A percentile compares a stretch with the other conserved stretches of the same genome.
These are phyloP conservation scores for Meriones psammophilus DNA, from an alignment of 2,797 vertebrate species.

Conservation along the genomic window DNA sequence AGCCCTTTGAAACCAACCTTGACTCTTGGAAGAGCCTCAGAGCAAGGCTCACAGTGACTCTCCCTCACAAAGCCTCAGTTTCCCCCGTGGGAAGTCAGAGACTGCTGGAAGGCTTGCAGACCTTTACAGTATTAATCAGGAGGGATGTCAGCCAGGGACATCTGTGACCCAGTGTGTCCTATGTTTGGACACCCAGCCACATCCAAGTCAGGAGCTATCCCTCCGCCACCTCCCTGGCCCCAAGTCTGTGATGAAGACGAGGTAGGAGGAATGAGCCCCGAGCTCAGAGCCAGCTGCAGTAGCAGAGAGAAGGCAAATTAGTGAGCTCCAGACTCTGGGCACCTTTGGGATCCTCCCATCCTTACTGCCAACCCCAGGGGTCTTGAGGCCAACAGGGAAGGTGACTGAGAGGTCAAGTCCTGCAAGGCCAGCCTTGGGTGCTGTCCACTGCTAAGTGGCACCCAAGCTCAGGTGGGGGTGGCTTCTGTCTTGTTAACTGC, in stretches of 20 bases:
- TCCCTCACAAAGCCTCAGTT: not conserved
- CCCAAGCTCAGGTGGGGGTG: not conserved
- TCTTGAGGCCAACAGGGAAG: not conserved
- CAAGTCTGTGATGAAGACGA: not conserved
- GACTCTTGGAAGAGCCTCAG: not conserved
- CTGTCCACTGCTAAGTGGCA: not conserved
- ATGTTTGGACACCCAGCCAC: not conserved
- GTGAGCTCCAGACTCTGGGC: too few species aligned
- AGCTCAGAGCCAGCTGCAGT: accelerated
- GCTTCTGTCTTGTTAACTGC: conserved; percentile 12
- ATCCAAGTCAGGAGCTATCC: too few species aligned
- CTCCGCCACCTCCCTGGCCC: not conserved
- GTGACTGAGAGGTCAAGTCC: conserved; percentile 29
- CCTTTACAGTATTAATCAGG: not conserved
- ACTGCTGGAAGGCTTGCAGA: not conserved
- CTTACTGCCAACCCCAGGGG: too few species aligned
- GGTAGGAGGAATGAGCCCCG: accelerated
- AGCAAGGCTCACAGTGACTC: not conserved
- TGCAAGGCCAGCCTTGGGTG: not conserved
- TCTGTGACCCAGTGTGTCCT: not conserved
- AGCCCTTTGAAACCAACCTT: not conserved
- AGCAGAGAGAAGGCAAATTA: not conserved
- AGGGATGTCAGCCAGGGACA: too few species aligned
- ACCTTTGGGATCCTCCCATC: accelerated
- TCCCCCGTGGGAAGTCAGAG: not conserved